phyloP scores from a whole-genome alignment of 2,113 vertebrate species.

The Eubucco bourcierii region DNA sequence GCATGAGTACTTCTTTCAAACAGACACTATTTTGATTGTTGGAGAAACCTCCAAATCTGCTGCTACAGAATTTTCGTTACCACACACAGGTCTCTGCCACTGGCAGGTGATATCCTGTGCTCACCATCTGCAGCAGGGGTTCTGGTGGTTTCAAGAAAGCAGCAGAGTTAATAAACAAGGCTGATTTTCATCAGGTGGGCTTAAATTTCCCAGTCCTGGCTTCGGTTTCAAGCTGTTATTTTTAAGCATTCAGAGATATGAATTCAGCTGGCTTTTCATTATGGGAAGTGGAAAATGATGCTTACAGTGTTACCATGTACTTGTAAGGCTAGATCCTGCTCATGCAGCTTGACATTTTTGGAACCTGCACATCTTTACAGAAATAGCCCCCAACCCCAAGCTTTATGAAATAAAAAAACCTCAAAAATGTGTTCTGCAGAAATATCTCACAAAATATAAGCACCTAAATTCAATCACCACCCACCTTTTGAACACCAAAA shows the following conservation, averaged over 20 bases:
- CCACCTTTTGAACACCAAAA: background rate
- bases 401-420: background rate
- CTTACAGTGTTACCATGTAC: background rate
- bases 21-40: background rate
- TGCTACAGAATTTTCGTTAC: background rate
- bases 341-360: background rate
- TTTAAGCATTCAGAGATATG: background rate
- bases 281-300: background rate
- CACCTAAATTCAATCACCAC: background rate
- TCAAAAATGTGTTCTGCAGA: background rate
- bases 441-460: background rate
- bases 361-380: background rate
- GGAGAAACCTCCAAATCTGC: background rate
- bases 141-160: background rate
- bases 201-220: background rate
- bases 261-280: background rate
- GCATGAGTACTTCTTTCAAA: background rate
- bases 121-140: background rate
- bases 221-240: background rate
- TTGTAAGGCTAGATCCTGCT: background rate
- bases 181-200: background rate
- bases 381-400: background rate
- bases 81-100: background rate
- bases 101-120: background rate
- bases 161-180: background rate